Base-by-base conservation (phyloP, 2,888 invertebrate species). In the Spialia ferax region DNA sequence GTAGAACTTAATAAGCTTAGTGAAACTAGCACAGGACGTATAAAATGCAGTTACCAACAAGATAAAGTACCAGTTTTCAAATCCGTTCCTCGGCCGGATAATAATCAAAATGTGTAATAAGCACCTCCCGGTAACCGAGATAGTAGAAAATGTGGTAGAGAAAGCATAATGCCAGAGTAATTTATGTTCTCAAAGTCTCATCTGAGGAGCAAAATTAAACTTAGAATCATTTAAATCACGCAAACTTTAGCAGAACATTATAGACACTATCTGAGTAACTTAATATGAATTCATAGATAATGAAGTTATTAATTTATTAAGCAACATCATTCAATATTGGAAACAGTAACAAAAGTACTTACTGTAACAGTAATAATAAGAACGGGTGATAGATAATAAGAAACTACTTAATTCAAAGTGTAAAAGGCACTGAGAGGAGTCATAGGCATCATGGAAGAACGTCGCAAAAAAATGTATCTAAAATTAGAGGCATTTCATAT, bases 41-140 rank as follows among this genome's bases (percentile, higher is more conserved):
- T 59, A 48, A 59, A 50, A 3, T 50, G 35, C 48, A 32, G 50
- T 32, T 57, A 48, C 6, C 18, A 59, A 32, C 10, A 38, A 59
- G 65, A 59, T 65, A 59, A 59, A 42, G 38, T 52, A 65, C 65
- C 10, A 42, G 65, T 65, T 59, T 23, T 22, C n/a, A 59, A 52
- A 65, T 65, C 65, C 65, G 59, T 59, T 59, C 38, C 38, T 10
- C 35, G 29, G 50, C 64, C 64, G 64, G 64, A 57, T 57, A 56
- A 56, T 56, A 50, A 65, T 52, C 35, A 59, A 65, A 65, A 63
- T 50, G 59, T 65, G n/a, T 65, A 65, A 65, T 65, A 65, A 65
- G 50, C 57, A 50, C 32, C 52, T 23, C 35, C 32, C 13, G 23
- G 20, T 26, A 59, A 59, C 59, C 52, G 38, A 52, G 65, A 10